Conservation (phyloP, 2,888 invertebrate species). For the Cabera pusaria region DNA sequence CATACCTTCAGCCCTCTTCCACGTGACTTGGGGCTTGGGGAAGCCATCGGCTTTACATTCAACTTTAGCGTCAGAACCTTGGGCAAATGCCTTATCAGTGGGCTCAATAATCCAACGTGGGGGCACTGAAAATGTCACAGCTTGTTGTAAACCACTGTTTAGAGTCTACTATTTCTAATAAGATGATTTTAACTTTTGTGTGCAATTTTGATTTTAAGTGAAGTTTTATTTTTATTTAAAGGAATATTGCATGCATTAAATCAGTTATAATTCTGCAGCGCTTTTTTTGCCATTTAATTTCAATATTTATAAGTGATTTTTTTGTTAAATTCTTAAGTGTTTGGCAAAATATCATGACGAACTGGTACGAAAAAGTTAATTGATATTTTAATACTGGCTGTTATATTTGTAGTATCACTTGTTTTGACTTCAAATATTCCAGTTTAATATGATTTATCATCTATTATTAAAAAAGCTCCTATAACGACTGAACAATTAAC, state of each 20-base stretch:
- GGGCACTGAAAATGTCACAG: slow-evolving; percentile 88
- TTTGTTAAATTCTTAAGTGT: no score
- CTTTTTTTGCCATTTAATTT: not conserved
- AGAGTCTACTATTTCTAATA: not conserved
- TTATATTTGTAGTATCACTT: no score
- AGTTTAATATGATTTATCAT: slow-evolving; percentile 1
- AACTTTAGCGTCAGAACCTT: slow-evolving; percentile 96
- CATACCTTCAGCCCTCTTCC: slow-evolving; percentile 97
- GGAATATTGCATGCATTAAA: slow-evolving; percentile 1
- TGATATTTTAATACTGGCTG: no score
- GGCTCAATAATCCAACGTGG: slow-evolving; percentile 98
- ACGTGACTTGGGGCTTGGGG: slow-evolving; percentile 96
- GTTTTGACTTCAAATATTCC: no score
- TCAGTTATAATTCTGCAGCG: slow-evolving; percentile 4
- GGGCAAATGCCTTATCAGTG: slow-evolving; percentile 97
- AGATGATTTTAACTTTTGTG: not conserved
- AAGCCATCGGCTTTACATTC: slow-evolving; percentile 98
- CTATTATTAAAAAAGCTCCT: slow-evolving; percentile 45
- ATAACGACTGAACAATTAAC: no score
- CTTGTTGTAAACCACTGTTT: slow-evolving; percentile 39
- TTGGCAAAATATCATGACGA: no score
- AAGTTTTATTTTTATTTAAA: not conserved
- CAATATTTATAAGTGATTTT: no score
- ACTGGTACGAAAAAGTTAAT: no score
- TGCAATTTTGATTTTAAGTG: not conserved